Conservation (phyloP, 2,888 invertebrate species). For the Sarcophaga variegata region DNA sequence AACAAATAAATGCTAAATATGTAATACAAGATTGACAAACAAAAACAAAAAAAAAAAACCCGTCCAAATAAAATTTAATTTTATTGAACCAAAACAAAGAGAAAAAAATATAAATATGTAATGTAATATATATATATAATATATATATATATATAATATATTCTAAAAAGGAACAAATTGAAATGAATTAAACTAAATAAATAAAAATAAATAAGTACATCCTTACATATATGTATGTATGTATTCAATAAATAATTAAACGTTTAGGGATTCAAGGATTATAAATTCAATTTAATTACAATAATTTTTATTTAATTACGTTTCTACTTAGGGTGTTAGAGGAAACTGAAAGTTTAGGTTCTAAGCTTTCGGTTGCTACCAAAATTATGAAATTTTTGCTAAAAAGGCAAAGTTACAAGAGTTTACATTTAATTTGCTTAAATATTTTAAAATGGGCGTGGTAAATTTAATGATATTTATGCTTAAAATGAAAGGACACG, state of each 20-base stretch:
- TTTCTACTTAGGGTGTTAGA: no score
- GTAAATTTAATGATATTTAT: no score
- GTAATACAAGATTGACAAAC: conserved; percentile 76
- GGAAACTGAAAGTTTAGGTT: no score
- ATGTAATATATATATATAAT: background rate
- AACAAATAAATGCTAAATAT: conserved; percentile 22
- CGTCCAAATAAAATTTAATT: conserved; percentile 78
- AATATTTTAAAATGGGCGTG: no score
- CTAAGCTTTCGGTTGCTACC: no score
- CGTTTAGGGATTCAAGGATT: background rate
- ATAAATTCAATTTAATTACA: conserved; percentile 7
- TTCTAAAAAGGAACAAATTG: background rate
- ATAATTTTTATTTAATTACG: no score
- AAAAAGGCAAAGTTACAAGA: no score
- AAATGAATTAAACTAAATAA: background rate
- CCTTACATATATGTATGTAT: conserved; percentile 70
- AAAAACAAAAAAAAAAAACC: conserved; percentile 72
- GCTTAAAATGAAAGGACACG: no score
- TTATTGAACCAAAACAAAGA: conserved; percentile 70
- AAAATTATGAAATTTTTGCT: no score
- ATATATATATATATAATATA: background rate
- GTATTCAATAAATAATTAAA: conserved; percentile 1
- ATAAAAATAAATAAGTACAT: conserved; percentile 20
- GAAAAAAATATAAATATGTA: conserved; percentile 37
- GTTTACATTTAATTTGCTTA: no score